Conservation (phyloP, 2,888 invertebrate species). For the Nowickia ferox region DNA sequence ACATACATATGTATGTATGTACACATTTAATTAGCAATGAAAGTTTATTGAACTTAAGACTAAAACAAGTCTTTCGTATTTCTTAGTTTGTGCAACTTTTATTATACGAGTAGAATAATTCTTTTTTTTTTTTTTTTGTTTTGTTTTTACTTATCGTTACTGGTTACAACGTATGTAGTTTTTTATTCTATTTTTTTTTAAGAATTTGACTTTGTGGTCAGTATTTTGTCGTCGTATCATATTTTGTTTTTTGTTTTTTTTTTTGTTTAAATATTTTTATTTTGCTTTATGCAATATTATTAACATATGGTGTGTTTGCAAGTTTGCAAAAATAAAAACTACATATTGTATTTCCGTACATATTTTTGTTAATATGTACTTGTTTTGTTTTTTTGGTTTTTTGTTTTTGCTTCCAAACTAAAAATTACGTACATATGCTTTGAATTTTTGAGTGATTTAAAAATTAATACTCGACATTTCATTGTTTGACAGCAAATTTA, state of each 20-base stretch:
- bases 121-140: not conserved
- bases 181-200: not conserved
- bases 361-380: too few species aligned
- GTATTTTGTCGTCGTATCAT: slow-evolving; percentile 4
- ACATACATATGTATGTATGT: not conserved
- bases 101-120: not conserved
- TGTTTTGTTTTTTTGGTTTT: too few species aligned
- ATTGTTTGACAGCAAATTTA: too few species aligned
- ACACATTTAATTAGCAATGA: not conserved
- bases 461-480: too few species aligned
- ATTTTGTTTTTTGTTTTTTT: too few species aligned
- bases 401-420: too few species aligned
- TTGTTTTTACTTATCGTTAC: not conserved
- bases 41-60: slow-evolving; percentile 65
- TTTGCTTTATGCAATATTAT: slow-evolving; percentile 15
- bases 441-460: too few species aligned
- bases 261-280: slow-evolving; percentile 1
- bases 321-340: too few species aligned
- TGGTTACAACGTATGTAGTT: slow-evolving; percentile 1
- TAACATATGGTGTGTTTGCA: not conserved
- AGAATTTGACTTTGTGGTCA: slow-evolving; percentile 8
- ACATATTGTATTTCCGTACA: too few species aligned
- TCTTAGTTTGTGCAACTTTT: slow-evolving; percentile 22
- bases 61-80: slow-evolving; percentile 1
- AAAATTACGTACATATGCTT: too few species aligned